phyloP scores from a whole-genome alignment of 2,113 vertebrate species.

The Hydrochoerus hydrochaeris region DNA sequence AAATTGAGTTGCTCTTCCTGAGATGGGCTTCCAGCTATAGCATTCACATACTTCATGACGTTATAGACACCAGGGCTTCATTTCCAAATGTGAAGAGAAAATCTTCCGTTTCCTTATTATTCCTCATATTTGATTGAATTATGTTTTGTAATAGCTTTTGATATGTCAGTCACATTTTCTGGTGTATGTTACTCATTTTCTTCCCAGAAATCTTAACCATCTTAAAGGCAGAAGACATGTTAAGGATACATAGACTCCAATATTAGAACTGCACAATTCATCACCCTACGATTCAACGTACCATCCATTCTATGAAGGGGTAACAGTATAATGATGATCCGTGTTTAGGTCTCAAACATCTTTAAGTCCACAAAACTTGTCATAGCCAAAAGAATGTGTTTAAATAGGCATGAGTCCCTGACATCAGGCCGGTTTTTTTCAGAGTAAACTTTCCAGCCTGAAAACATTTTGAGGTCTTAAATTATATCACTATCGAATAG shows the following conservation, averaged over 20 bases:
- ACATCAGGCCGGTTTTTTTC: not conserved
- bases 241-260: not conserved
- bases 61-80: slow-evolving; percentile 17
- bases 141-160: slow-evolving; percentile 15
- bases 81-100: slow-evolving; percentile 23
- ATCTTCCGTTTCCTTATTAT: not conserved
- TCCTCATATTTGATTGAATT: not conserved
- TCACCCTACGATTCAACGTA: not conserved
- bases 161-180: slow-evolving; percentile 4
- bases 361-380: slow-evolving; percentile 17
- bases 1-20: not conserved
- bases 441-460: slow-evolving; percentile 18
- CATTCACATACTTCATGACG: not conserved
- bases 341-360: not conserved
- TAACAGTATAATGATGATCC: not conserved
- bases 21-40: not conserved
- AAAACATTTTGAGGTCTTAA: slow-evolving; percentile 50
- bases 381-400: not conserved
- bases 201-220: slow-evolving; percentile 26
- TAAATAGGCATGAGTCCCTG: not conserved
- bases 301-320: not conserved
- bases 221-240: not conserved
- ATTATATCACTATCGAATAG: slow-evolving; percentile 21
- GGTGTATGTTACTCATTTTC: slow-evolving; percentile 21
- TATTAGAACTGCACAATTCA: not conserved